Conservation (phyloP, 2,797 vertebrate genomes). For the Cuculus canorus region DNA sequence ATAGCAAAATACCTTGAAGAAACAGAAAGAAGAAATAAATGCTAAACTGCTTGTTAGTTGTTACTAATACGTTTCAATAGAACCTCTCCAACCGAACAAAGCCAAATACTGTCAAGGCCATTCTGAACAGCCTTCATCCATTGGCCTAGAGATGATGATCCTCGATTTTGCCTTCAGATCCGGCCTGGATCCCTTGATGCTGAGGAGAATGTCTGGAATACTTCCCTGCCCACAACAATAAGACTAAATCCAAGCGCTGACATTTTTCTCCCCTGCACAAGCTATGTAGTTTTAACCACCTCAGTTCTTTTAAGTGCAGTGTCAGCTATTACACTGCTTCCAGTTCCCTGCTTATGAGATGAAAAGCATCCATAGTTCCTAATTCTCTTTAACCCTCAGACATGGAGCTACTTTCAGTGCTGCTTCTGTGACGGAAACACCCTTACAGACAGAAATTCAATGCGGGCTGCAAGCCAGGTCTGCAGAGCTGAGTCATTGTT, state of each 20-base stretch:
- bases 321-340: not conserved
- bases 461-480: not conserved
- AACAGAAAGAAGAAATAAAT: not conserved
- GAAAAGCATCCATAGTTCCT: not conserved
- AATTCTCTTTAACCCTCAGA: not conserved
- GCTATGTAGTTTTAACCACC: not conserved
- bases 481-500: conserved; percentile 68
- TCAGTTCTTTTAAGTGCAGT: not conserved
- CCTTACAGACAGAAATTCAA: not conserved
- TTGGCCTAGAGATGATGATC: not conserved
- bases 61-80: not conserved
- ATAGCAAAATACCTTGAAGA: not conserved
- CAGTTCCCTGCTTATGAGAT: not conserved
- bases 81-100: not conserved
- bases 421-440: not conserved
- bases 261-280: not conserved
- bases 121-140: not conserved
- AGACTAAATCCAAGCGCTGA: not conserved
- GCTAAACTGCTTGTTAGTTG: not conserved
- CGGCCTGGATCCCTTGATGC: not conserved
- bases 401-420: not conserved
- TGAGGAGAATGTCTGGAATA: not conserved
- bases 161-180: not conserved
- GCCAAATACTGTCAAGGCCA: not conserved
- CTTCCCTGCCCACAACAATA: not conserved